Percentiles rank a stretch among this genome's conserved stretches.
phyloP scores from a whole-genome alignment of 2,113 vertebrate genomes.

The Seriola aureovittata region DNA sequence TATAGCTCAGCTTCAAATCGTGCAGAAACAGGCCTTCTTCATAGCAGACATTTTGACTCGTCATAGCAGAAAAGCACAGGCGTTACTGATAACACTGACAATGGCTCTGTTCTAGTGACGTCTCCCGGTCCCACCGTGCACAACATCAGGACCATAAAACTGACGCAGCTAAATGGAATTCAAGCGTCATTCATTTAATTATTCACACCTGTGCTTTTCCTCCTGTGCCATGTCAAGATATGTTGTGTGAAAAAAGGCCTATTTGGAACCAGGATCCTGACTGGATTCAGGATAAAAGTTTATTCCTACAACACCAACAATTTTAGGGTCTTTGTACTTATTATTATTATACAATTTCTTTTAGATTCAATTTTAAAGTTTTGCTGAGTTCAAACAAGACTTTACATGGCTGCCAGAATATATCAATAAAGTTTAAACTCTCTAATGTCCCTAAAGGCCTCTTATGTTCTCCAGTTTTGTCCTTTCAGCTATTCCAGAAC shows the following conservation, averaged over 20 bases:
- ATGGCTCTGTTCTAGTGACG: not conserved
- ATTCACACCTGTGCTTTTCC: not conserved
- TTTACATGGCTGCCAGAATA: not conserved
- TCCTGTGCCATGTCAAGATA: not conserved
- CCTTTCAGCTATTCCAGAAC: not conserved
- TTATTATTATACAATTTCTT: not conserved
- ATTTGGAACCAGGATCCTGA: not conserved
- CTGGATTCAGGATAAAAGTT: not conserved
- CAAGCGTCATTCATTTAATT: not conserved
- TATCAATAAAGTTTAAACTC: conserved; percentile 1
- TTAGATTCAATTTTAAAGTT: not conserved
- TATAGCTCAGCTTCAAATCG: not conserved
- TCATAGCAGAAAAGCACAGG: not conserved
- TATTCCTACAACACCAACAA: not conserved
- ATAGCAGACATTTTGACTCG: no score
- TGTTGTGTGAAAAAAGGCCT: not conserved
- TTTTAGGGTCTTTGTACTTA: not conserved
- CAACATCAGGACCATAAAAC: not conserved
- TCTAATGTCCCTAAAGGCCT: not conserved
- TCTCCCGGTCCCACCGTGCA: not conserved
- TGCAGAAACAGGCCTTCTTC: not conserved
- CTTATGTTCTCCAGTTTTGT: not conserved
- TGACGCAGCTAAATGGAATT: conserved; percentile 1
- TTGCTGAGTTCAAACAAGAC: not conserved
- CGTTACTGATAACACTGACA: not conserved